Evolutionary conservation across 2,797 vertebrate species (phyloP).

Genomic region (Champsocephalus gunnari): DNA sequence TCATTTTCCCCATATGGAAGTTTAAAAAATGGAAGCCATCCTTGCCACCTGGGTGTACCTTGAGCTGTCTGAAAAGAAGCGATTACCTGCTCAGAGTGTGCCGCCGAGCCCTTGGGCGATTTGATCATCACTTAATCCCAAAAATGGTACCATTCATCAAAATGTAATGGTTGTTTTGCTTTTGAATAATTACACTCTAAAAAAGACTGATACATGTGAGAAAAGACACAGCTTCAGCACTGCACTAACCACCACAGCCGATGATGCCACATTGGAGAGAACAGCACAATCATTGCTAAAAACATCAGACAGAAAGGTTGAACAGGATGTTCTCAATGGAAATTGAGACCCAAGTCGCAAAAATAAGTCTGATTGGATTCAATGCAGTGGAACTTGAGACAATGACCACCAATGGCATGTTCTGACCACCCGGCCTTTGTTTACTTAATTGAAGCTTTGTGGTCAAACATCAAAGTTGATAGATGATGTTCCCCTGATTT

Average conservation of each 20-base stretch:
- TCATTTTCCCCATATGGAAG: constrained; percentile 73
- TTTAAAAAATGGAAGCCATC: constrained; percentile 76
- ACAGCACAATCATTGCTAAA: background rate
- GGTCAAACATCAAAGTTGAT: no score
- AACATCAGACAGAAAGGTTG: background rate
- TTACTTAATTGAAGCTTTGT: no score
- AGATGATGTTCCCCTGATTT: no score
- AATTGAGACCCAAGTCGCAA: background rate
- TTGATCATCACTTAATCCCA: constrained; percentile 79
- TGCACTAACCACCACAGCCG: background rate
- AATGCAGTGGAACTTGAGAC: no score
- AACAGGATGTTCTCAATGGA: background rate
- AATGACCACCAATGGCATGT: no score
- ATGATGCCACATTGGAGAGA: background rate
- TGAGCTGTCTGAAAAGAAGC: constrained; percentile 79
- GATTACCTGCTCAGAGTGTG: constrained; percentile 73
- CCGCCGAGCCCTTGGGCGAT: constrained; percentile 67
- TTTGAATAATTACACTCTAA: constrained; percentile 59
- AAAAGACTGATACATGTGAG: constrained; percentile 17
- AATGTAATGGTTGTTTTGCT: constrained; percentile 62
- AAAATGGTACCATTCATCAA: constrained; percentile 74
- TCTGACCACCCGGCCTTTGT: no score
- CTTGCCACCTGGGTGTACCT: constrained; percentile 75
- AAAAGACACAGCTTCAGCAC: constrained; percentile 11
- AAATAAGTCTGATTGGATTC: no score